Percentiles rank a stretch among this genome's conserved stretches.
phyloP scores from a whole-genome alignment of 2,888 invertebrate genomes.

The Pseudococcus longispinus region DNA sequence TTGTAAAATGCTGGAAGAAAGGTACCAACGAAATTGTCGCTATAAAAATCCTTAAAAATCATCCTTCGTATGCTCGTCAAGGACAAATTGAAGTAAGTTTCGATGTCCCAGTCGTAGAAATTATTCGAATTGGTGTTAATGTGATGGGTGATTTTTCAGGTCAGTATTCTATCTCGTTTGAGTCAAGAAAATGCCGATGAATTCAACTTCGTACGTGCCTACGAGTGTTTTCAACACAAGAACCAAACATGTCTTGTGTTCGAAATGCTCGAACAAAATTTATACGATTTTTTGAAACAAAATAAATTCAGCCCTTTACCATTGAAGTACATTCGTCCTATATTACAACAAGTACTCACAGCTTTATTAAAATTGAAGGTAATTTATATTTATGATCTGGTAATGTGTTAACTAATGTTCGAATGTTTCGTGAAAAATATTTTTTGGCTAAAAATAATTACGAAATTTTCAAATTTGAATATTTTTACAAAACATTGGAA shows the following conservation, averaged over 20 bases:
- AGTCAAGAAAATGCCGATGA: slow-evolving; percentile 98
- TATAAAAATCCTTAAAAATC: slow-evolving; percentile 99
- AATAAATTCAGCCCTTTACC: slow-evolving; percentile 99
- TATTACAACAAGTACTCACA: slow-evolving; percentile 94
- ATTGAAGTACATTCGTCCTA: slow-evolving; percentile 97
- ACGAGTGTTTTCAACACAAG: slow-evolving; percentile 99
- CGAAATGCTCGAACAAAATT: slow-evolving; percentile 99
- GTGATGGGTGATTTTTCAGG: slow-evolving; percentile 64
- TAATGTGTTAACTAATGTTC: not conserved
- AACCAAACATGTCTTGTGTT: slow-evolving; percentile 99
- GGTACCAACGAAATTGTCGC: slow-evolving; percentile 99
- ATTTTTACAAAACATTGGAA: not conserved
- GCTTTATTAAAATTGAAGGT: slow-evolving; percentile 86
- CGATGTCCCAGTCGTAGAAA: not conserved
- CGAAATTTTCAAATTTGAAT: not conserved
- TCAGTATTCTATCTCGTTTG: slow-evolving; percentile 87
- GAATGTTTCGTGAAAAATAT: not conserved
- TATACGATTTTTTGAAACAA: slow-evolving; percentile 99
- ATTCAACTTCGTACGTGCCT: slow-evolving; percentile 99
- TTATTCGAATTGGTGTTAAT: not conserved
- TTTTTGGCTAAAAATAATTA: not conserved
- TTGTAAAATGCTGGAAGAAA: slow-evolving; percentile 99
- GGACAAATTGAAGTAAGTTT: slow-evolving; percentile 95
- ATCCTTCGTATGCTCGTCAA: slow-evolving; percentile 99
- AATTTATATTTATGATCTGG: not conserved